phyloP scores from a whole-genome alignment of 1,140 invertebrate genomes.

The Spodoptera frugiperda region DNA sequence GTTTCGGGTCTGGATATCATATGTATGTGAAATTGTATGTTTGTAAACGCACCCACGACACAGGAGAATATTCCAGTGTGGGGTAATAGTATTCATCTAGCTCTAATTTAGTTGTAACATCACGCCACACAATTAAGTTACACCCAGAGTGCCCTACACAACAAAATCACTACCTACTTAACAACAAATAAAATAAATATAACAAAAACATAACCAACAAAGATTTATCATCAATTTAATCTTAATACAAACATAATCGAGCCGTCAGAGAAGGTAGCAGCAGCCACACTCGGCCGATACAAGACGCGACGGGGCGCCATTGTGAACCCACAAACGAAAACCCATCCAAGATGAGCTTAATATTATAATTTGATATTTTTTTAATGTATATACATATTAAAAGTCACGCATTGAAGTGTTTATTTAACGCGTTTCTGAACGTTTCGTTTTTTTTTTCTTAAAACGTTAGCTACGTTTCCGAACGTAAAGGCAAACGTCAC shows the following conservation, averaged over 20 bases:
- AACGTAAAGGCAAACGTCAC: constrained; percentile 13
- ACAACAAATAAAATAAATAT: constrained; percentile 8
- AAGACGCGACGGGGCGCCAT: constrained; percentile 66
- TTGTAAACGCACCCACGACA: no score
- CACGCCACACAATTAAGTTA: background rate
- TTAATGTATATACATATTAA: constrained; percentile 82
- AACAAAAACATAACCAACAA: constrained; percentile 34
- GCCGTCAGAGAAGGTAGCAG: constrained; percentile 35
- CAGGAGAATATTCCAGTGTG: no score
- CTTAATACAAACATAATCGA: constrained; percentile 48
- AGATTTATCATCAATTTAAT: constrained; percentile 47
- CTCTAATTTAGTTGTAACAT: background rate
- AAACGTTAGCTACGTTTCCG: constrained; percentile 38
- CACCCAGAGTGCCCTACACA: background rate
- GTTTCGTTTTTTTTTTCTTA: constrained; percentile 54
- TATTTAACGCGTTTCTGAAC: constrained; percentile 71
- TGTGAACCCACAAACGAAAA: constrained; percentile 78
- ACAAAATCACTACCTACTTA: constrained; percentile 11
- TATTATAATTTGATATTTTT: constrained; percentile 85
- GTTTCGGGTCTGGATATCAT: no score
- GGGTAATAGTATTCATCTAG: no score
- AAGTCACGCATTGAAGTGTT: constrained; percentile 79
- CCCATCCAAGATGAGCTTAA: constrained; percentile 69
- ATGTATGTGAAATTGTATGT: no score
- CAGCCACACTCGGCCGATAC: background rate